Conservation (phyloP, 2,113 vertebrate genomes). For the Lepus americanus region DNA sequence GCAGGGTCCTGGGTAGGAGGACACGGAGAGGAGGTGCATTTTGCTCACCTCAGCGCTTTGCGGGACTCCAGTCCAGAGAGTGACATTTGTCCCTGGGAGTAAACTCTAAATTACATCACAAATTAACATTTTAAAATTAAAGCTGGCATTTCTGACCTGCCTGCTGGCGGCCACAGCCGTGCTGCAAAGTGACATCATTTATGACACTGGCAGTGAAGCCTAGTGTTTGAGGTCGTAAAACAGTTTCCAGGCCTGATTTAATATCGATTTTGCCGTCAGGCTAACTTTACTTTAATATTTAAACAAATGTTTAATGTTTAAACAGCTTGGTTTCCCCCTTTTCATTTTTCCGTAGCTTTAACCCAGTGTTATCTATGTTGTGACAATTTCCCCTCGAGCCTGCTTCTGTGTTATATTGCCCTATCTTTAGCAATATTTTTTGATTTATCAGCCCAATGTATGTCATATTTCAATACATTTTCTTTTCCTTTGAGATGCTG, state of each 20-base stretch:
- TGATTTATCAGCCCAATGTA: not conserved
- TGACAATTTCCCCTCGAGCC: not conserved
- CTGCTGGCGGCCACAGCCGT: slow-evolving; percentile 78
- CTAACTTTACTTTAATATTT: slow-evolving; percentile 87
- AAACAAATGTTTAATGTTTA: slow-evolving; percentile 85
- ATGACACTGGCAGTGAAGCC: slow-evolving; percentile 84
- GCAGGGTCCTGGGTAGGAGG: accelerated
- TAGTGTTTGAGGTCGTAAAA: slow-evolving; percentile 85
- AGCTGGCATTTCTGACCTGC: slow-evolving; percentile 82
- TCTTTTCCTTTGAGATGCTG: not conserved
- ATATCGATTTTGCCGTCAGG: slow-evolving; percentile 89
- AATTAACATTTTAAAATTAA: slow-evolving; percentile 86
- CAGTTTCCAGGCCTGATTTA: slow-evolving; percentile 87
- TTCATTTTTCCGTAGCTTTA: slow-evolving; percentile 77
- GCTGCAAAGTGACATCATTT: slow-evolving; percentile 88
- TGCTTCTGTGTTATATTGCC: not conserved
- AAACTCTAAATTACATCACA: slow-evolving; percentile 81
- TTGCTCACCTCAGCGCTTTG: slow-evolving; percentile 52
- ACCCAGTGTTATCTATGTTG: slow-evolving; percentile 59
- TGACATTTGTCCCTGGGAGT: slow-evolving; percentile 78
- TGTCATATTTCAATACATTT: not conserved
- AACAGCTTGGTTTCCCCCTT: slow-evolving; percentile 76
- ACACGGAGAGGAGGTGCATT: slow-evolving; percentile 8
- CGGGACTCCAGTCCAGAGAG: slow-evolving; percentile 58
- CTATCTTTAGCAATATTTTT: slow-evolving; percentile 27